Conservation (phyloP, 2,888 invertebrate species). For the Drosophila cognata region DNA sequence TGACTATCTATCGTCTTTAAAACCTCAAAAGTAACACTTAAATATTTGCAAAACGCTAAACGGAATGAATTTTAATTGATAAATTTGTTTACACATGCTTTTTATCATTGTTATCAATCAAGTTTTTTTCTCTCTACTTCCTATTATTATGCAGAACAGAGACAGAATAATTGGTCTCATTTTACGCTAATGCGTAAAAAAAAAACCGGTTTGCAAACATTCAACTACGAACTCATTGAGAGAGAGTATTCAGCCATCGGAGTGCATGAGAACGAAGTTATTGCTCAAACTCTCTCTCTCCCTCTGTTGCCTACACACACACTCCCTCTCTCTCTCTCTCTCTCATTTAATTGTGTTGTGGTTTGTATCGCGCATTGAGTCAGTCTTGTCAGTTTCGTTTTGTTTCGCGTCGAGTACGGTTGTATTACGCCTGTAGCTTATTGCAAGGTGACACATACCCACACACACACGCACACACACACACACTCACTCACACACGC, state of each 20-base stretch:
- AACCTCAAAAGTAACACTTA: constrained; percentile 1
- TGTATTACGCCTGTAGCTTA: constrained; percentile 44
- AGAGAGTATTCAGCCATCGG: constrained; percentile 41
- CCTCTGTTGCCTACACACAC: background rate
- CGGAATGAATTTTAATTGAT: background rate
- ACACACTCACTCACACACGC: background rate
- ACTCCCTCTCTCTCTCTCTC: constrained; percentile 5
- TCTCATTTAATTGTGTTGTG: constrained; percentile 27
- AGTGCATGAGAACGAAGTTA: constrained; percentile 5
- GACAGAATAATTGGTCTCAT: background rate
- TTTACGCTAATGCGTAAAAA: background rate
- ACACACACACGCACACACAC: constrained; percentile 18
- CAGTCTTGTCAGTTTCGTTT: constrained; percentile 64
- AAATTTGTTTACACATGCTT: background rate
- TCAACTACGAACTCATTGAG: constrained; percentile 13
- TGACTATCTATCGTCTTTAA: constrained; percentile 16
- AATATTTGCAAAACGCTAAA: background rate
- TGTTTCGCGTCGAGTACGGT: constrained; percentile 70
- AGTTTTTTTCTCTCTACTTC: background rate
- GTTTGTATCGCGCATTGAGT: constrained; percentile 35
- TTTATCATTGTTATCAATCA: background rate
- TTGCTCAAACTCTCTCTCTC: constrained; percentile 10
- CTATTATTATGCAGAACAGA: background rate
- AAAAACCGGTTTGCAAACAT: constrained; percentile 27
- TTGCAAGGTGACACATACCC: constrained; percentile 35